phyloP scores from a whole-genome alignment of 2,888 invertebrate species.

The Protodeltote pygarga region DNA sequence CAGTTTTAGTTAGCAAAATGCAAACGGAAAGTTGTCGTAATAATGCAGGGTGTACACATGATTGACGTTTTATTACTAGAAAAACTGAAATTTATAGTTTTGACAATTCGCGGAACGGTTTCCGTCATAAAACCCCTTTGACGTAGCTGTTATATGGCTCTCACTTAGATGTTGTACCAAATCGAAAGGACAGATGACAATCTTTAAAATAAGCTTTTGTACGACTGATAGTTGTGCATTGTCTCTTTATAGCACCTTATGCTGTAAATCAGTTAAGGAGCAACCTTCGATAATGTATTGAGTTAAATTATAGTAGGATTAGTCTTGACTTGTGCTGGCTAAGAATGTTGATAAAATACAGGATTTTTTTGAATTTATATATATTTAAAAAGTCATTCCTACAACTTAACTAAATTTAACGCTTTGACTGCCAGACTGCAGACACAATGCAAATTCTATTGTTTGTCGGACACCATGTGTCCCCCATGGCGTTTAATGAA shows the following conservation, averaged over 20 bases:
- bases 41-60: slow-evolving; percentile 61
- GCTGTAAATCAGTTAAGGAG: slow-evolving; percentile 19
- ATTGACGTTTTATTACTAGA: slow-evolving; percentile 75
- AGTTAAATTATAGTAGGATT: too few relatives aligned
- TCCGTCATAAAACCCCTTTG: slow-evolving; percentile 69
- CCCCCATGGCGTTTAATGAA: too few relatives aligned
- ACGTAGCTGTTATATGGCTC: slow-evolving; percentile 57
- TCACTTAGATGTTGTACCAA: slow-evolving; percentile 55
- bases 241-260: slow-evolving; percentile 8
- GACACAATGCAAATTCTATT: too few relatives aligned
- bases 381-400: too few relatives aligned
- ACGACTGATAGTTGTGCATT: slow-evolving; percentile 33
- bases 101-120: slow-evolving; percentile 79
- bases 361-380: too few relatives aligned
- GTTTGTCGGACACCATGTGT: too few relatives aligned
- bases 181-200: slow-evolving; percentile 57
- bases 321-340: too few relatives aligned
- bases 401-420: too few relatives aligned
- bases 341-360: too few relatives aligned
- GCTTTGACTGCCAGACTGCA: too few relatives aligned
- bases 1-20: background rate
- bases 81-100: slow-evolving; percentile 74
- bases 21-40: slow-evolving; percentile 34
- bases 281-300: too few relatives aligned
- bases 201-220: slow-evolving; percentile 38